Conservation (phyloP, 2,888 invertebrate species). For the Operophtera brumata region DNA sequence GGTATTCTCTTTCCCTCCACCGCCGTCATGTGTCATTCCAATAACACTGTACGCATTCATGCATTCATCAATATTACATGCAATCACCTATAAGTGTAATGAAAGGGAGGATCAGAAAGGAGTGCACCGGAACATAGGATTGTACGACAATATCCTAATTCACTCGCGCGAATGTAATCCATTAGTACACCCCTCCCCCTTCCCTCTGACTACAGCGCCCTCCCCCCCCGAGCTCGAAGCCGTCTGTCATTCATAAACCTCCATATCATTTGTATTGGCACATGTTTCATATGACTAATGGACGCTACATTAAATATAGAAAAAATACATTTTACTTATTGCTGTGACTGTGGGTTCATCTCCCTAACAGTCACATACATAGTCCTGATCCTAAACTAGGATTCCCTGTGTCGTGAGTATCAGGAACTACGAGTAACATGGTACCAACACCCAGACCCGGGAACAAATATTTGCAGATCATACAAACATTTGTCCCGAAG, state of each 20-base stretch:
- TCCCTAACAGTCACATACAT: too few relatives aligned
- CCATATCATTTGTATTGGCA: slow-evolving; percentile 80
- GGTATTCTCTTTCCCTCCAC: slow-evolving; percentile 16
- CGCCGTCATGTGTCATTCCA: slow-evolving; percentile 16
- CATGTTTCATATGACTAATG: slow-evolving; percentile 80
- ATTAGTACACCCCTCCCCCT: slow-evolving; percentile 65
- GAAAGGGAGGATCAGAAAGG: slow-evolving; percentile 62
- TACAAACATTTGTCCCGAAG: too few relatives aligned
- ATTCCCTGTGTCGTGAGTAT: too few relatives aligned
- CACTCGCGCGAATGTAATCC: slow-evolving; percentile 80
- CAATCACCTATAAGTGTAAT: slow-evolving; percentile 45
- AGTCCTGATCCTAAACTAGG: too few relatives aligned
- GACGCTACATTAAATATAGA: slow-evolving; percentile 70
- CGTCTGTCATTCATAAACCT: slow-evolving; percentile 79
- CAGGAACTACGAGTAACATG: too few relatives aligned
- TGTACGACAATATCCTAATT: slow-evolving; percentile 80
- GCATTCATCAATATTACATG: slow-evolving; percentile 49
- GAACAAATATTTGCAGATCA: too few relatives aligned
- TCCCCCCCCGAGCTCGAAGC: slow-evolving; percentile 41
- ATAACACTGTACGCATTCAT: slow-evolving; percentile 16
- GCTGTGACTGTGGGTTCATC: slow-evolving; percentile 44
- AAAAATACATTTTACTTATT: slow-evolving; percentile 55
- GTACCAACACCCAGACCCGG: too few relatives aligned
- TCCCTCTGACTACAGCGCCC: slow-evolving; percentile 23
- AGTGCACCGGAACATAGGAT: slow-evolving; percentile 78